Evolutionary conservation across 2,888 invertebrate genomes (phyloP), one percentile per base, ranked within the genome.

Genomic region (Imbricaverruca yamaguchii): DNA sequence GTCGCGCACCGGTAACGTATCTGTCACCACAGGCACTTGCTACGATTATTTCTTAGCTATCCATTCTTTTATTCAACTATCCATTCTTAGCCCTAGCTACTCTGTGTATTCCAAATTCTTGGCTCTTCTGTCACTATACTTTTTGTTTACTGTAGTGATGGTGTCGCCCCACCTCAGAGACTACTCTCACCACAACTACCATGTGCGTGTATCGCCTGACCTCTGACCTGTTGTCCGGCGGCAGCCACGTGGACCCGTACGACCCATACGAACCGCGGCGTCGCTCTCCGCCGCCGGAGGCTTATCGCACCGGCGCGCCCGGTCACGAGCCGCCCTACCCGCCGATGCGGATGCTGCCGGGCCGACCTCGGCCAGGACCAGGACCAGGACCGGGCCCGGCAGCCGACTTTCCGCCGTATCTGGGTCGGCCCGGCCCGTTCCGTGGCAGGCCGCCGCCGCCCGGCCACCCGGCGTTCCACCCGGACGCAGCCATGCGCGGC

Each of bases 311-410:
- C 57, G 23, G 57, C 57, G 23, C 57, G 23, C 39, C 53, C 53
- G 74, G 74, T 13, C 53, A 56, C 56, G n/a, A 56, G 56, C 78
- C 78, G 57, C 77, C 77, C n/a, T 56, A 21, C 53, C 77, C 77
- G 77, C 78, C 78, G 56, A n/a, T 23, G 23, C 78, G 56, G n/a
- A n/a, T 57, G 56, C 12, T 78, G 57, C 78, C 23, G 56, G 56
- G 53, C 25, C 63, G 81, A 74, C 80, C 55, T 74, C 84, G 85
- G 83, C 84, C 84, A 23, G 84, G 84, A 55, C 63, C 59, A 25
- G 61, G 69, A 56, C 21, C 80, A 74, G 59, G 59, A 11, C 59
- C 59, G 59, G 59, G 59, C 59, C 59, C 59, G 7, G 12, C 59
- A 15, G 80, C 78, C 56, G 39, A 39, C 39, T 39, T 39, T 39